A percentile compares a stretch with the other conserved stretches of the same genome.
Evolutionary conservation across 2,113 vertebrate species (phyloP).

Genomic region (sheep (Ovis aries)): DNA sequence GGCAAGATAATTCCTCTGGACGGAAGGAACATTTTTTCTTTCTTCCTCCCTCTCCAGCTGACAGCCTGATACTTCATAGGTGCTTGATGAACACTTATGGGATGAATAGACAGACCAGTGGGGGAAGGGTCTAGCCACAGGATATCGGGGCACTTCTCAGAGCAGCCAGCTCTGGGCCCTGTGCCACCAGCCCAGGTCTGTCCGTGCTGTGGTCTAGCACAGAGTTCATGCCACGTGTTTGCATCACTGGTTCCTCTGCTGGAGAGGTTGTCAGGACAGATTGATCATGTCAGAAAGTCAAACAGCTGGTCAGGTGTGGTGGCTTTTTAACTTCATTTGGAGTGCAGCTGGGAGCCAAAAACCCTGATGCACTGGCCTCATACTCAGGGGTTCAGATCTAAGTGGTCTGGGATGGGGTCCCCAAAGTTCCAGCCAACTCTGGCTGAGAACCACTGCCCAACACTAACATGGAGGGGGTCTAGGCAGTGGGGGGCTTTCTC

Average conservation of each 20-base stretch:
- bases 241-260: no score
- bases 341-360: background rate
- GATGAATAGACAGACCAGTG: background rate
- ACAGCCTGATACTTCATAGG: background rate
- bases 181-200: background rate
- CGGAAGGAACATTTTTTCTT: background rate
- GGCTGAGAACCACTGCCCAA: background rate
- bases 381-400: background rate
- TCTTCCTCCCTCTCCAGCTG: background rate
- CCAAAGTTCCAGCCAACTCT: accelerated
- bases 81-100: background rate
- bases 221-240: background rate
- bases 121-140: background rate
- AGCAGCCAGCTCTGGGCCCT: background rate
- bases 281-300: background rate
- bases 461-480: background rate
- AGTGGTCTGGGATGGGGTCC: background rate
- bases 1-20: background rate
- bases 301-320: background rate
- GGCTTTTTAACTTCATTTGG: background rate
- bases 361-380: accelerated
- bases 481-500: background rate
- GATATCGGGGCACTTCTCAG: background rate
- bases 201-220: background rate
- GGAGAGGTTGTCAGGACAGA: background rate